A percentile compares a stretch with the other conserved stretches of the same genome.
Evolutionary conservation across 2,888 invertebrate species (phyloP).

Genomic region (Rutpela maculata): DNA sequence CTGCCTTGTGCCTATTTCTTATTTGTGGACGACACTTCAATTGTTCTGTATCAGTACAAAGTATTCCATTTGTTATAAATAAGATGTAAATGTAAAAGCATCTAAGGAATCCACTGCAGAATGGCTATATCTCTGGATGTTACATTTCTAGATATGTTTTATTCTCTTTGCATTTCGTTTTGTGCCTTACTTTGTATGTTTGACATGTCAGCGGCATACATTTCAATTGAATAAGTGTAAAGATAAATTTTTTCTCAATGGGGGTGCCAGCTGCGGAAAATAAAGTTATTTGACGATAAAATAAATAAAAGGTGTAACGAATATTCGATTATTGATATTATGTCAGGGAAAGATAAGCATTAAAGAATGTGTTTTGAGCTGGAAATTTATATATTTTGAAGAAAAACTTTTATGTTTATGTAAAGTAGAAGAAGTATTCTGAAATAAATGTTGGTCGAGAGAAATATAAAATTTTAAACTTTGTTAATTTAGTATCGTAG

Average conservation of each 20-base stretch:
- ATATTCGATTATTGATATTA: constrained; percentile 14
- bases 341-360: constrained; percentile 1
- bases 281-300: constrained; percentile 17
- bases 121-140: constrained; percentile 17
- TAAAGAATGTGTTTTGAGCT: background rate
- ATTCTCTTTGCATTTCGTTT: constrained; percentile 32
- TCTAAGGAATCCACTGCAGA: constrained; percentile 24
- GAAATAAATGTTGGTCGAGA: background rate
- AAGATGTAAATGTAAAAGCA: constrained; percentile 34
- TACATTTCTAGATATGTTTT: constrained; percentile 41
- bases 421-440: background rate
- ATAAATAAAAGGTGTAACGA: constrained; percentile 31
- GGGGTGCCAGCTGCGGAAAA: constrained; percentile 2
- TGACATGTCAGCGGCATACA: constrained; percentile 41
- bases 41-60: background rate
- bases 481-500: no score
- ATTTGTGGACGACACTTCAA: background rate
- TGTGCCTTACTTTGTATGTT: constrained; percentile 33
- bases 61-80: constrained; percentile 37
- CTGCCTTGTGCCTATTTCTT: background rate
- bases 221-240: constrained; percentile 37
- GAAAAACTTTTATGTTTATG: background rate
- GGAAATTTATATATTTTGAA: background rate
- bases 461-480: no score
- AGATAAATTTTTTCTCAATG: constrained; percentile 20